Percentiles rank a stretch among this genome's conserved stretches.
phyloP scores from a whole-genome alignment of 1,140 invertebrate species.

The Latrodectus geometricus region DNA sequence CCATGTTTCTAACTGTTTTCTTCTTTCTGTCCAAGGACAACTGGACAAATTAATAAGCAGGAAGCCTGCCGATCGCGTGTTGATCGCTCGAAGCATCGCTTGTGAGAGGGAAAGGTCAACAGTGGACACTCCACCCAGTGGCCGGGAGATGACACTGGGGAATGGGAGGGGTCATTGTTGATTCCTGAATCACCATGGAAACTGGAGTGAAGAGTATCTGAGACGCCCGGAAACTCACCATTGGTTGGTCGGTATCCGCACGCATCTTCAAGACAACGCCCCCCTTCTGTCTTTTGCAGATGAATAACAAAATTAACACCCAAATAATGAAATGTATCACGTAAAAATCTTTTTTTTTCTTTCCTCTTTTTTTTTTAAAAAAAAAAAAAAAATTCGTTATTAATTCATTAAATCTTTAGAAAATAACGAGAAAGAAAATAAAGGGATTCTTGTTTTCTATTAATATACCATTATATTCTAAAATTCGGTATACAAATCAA shows the following conservation, averaged over 20 bases:
- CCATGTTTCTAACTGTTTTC: not conserved
- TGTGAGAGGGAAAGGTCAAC: slow-evolving; percentile 32
- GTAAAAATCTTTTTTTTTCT: too few species aligned
- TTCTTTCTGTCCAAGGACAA: slow-evolving; percentile 2
- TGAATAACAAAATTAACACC: slow-evolving; percentile 8
- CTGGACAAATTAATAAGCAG: slow-evolving; percentile 6
- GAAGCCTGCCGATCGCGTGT: slow-evolving; percentile 9
- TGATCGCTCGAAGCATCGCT: not conserved
- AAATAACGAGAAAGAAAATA: too few species aligned
- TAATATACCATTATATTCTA: too few species aligned
- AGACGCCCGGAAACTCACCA: slow-evolving; percentile 56
- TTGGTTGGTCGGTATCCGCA: slow-evolving; percentile 50
- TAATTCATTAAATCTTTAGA: too few species aligned
- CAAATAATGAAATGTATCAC: not conserved
- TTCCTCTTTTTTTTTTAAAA: too few species aligned
- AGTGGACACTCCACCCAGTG: slow-evolving; percentile 56
- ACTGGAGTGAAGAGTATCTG: slow-evolving; percentile 51
- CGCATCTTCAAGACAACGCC: slow-evolving; percentile 60
- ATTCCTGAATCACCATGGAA: slow-evolving; percentile 42
- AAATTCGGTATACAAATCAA: too few species aligned
- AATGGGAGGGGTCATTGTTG: slow-evolving; percentile 62
- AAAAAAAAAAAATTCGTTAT: too few species aligned
- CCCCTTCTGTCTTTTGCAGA: slow-evolving; percentile 2
- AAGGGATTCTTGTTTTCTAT: too few species aligned
- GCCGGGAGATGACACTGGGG: slow-evolving; percentile 48